These are phyloP conservation scores for Bos indicus DNA, from an alignment of 2,113 vertebrate genomes.

Conservation along the genomic window DNA sequence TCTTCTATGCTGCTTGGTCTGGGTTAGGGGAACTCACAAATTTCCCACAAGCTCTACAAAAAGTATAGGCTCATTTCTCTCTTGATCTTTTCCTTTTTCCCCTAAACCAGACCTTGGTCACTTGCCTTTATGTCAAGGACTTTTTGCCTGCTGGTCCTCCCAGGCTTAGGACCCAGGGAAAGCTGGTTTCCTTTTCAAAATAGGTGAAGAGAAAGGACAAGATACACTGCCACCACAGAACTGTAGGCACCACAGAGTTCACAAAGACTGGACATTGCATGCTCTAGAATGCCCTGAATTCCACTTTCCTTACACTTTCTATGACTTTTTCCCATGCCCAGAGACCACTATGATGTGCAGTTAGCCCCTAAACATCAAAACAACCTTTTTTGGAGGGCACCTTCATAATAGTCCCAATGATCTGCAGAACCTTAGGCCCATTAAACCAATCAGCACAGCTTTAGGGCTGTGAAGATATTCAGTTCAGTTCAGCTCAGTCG, in stretches of 20 bases:
- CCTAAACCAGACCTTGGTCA: not conserved
- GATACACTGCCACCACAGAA: not conserved
- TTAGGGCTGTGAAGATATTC: not conserved
- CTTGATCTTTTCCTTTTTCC: not conserved
- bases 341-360: not conserved
- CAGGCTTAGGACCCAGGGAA: not conserved
- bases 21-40: not conserved
- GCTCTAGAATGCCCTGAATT: not conserved
- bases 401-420: not conserved
- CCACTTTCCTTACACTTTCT: not conserved
- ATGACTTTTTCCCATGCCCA: not conserved
- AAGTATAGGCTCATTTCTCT: not conserved
- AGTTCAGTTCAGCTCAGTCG: not conserved
- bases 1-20: not conserved
- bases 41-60: conserved; percentile 13
- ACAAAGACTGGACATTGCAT: not conserved
- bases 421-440: not conserved
- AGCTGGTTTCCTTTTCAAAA: not conserved
- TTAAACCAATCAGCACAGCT: conserved; percentile 4
- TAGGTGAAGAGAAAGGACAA: not conserved
- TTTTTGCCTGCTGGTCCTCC: not conserved
- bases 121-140: not conserved
- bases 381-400: not conserved
- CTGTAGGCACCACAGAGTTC: not conserved
- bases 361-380: not conserved